phyloP scores from a whole-genome alignment of 2,888 invertebrate genomes.

The Epicampocera succincta region DNA sequence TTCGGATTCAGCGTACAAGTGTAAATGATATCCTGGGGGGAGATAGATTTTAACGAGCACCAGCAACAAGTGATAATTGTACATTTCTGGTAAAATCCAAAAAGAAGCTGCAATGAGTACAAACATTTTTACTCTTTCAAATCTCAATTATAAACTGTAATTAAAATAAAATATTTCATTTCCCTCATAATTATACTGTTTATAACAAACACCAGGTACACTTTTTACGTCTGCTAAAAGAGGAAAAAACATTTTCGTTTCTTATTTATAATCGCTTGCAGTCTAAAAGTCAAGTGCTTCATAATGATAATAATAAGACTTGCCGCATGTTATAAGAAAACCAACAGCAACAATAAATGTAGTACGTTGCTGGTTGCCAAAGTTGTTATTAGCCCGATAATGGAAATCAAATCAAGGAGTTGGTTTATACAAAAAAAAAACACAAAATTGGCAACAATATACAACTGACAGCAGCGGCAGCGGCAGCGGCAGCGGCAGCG shows the following conservation, averaged over 20 bases:
- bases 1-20: constrained; percentile 43
- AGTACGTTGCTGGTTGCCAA: constrained; percentile 2
- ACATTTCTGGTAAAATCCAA: constrained; percentile 8
- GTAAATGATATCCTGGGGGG: constrained; percentile 60
- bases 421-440: constrained; percentile 22
- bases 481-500: not conserved
- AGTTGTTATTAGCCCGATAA: constrained; percentile 65
- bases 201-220: constrained; percentile 5
- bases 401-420: constrained; percentile 61
- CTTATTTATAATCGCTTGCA: constrained; percentile 28
- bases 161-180: constrained; percentile 57
- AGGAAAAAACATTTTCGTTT: not conserved
- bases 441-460: constrained; percentile 14
- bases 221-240: no score
- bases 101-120: constrained; percentile 16
- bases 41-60: constrained; percentile 49
- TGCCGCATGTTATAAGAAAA: not conserved
- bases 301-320: constrained; percentile 30
- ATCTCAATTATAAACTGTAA: constrained; percentile 41
- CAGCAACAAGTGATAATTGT: constrained; percentile 55
- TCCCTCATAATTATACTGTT: constrained; percentile 53
- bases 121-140: constrained; percentile 23
- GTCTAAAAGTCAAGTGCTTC: constrained; percentile 57
- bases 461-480: not conserved
- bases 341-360: constrained; percentile 4